Evolutionary conservation across 1,140 invertebrate genomes (phyloP).

Genomic region (Phthorimaea operculella): DNA sequence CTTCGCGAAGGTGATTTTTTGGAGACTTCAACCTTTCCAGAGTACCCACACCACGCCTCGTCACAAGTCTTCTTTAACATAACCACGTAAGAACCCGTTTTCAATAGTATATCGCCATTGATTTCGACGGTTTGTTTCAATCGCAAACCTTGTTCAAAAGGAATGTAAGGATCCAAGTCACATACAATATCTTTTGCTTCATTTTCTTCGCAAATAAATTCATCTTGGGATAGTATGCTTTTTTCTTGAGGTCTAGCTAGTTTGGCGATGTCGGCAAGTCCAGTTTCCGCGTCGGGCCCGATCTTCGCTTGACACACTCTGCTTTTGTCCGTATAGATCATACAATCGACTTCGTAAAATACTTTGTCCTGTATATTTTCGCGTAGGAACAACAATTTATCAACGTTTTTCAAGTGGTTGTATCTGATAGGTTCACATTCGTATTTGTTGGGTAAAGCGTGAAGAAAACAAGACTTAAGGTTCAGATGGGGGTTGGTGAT

Average conservation of each 20-base stretch:
- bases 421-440: slow-evolving; percentile 40
- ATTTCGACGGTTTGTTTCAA: slow-evolving; percentile 24
- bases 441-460: slow-evolving; percentile 20
- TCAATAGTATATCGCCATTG: slow-evolving; percentile 32
- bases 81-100: slow-evolving; percentile 27
- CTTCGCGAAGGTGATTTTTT: slow-evolving; percentile 21
- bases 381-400: slow-evolving; percentile 44
- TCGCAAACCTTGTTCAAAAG: slow-evolving; percentile 27
- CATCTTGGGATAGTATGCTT: slow-evolving; percentile 44
- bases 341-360: slow-evolving; percentile 50
- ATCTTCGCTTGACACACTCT: slow-evolving; percentile 46
- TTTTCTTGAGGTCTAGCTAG: slow-evolving; percentile 35
- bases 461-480: slow-evolving; percentile 31
- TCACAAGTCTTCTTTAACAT: slow-evolving; percentile 31
- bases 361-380: slow-evolving; percentile 37
- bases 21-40: slow-evolving; percentile 22
- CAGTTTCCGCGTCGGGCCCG: slow-evolving; percentile 7
- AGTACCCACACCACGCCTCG: slow-evolving; percentile 44
- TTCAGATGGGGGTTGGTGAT: slow-evolving; percentile 19
- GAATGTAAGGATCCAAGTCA: slow-evolving; percentile 36
- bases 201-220: slow-evolving; percentile 49
- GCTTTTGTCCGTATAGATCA: slow-evolving; percentile 39
- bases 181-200: slow-evolving; percentile 30
- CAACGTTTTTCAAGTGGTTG: slow-evolving; percentile 40
- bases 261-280: slow-evolving; percentile 7